Evolutionary conservation across 2,888 invertebrate species (phyloP), one percentile per base, ranked within the genome.

Genomic region (Azorinus chamasolen): DNA sequence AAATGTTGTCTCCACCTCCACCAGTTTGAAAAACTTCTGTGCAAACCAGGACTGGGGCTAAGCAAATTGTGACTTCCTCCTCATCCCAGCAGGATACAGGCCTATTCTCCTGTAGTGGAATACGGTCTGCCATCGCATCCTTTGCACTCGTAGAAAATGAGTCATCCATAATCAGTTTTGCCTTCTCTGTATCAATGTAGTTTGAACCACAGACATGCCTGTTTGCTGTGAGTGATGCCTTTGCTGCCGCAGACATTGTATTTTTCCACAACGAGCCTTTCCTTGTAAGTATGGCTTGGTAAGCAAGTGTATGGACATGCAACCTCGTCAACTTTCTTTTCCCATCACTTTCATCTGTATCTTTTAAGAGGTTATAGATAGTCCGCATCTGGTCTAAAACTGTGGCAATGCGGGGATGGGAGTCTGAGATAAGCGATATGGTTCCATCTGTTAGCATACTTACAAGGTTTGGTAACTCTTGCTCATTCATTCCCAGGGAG

Each of bases 401-500:
- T 18, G 95, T 95, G 0, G 97, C 97, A 12, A 97, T 95, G 85
- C 97, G 94, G 0, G 97, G 97, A 89, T 96, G 96, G 8, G 96
- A 96, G 89, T 97, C 96, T 0, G 96, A 95, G 0, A 96, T 95
- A 8, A 96, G 93, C 25, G 95, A 96, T 8, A 96, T 95, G 86
- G 95, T 95, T 2, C 96, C 96, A 87, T 95, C 94, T 74, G 95
- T 94, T 61, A 97, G 92, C 3, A 96, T 95, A 90, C 95, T 95
- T 72, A 95, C 94, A 10, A 97, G 92, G 93, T 97, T 97, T 0
- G 96, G 95, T 63, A 97, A 93, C 93, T 97, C 97, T 93, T 97
- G 97, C 90, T 97, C 97, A 89, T 97, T 97, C 96, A 97, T 97
- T 2, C 97, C 97, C 3, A 97, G 94, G 0, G 97, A 97, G 90